Base-by-base conservation (phyloP, 2,888 invertebrate species). In the Seladonia tumulorum region DNA sequence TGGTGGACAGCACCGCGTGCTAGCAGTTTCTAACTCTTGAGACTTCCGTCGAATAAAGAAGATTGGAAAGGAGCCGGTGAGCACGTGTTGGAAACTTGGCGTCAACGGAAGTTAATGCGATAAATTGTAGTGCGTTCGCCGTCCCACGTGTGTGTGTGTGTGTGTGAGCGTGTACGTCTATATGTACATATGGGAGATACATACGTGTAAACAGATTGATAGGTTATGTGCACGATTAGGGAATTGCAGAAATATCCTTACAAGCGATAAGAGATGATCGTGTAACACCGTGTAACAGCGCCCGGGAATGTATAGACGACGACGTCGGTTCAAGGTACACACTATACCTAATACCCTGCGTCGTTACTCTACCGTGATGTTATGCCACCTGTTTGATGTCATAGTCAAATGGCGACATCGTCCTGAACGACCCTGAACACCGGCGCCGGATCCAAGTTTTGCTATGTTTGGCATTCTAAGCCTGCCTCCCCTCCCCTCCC, bases 321-420 rank as follows among this genome's bases (percentile, higher is more conserved):
- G 53, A 22, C 22, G 22, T 22, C 18, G 22, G 53, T 53, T 53
- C 10, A 8, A 16, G 60, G 68, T 39, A 39, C 12, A 35, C 22
- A 35, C 22, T 25, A n/a, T 39, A 66, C 18, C 29, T 29, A 22
- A 68, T 39, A 68, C 39, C 68, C 10, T 12, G 68, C 68, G 35
- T 39, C 68, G 68, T 35, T 68, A 68, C 68, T 39, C 68, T 68
- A 22, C 68, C 68, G 68, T 68, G 18, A 42, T 68, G 68, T 68
- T 68, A 68, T 68, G 68, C 68, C 68, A 68, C 68, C 68, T 68
- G 68, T 68, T 35, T 68, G 68, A 68, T 68, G 68, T 68, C 39
- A 39, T 39, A 68, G 68, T 68, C 68, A 68, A 68, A 68, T 68
- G 68, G 68, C 68, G 68, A 68, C 68, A 68, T 42, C 68, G n/a